These are phyloP conservation scores for Erythrolamprus reginae DNA, from an alignment of 2,113 vertebrate genomes.

Conservation along the genomic window DNA sequence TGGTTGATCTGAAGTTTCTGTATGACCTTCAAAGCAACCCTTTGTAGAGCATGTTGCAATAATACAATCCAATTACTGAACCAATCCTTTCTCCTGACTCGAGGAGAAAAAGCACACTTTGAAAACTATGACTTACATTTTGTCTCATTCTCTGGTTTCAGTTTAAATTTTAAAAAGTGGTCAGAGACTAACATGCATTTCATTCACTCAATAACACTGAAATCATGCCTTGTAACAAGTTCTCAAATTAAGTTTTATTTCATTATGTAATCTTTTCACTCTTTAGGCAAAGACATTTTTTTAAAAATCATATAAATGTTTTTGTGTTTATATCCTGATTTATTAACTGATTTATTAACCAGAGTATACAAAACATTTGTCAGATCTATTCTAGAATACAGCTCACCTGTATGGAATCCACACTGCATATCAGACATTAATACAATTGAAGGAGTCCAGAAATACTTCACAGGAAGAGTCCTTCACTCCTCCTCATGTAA, in stretches of 20 bases:
- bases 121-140: background rate
- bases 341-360: too few relatives aligned
- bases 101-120: background rate
- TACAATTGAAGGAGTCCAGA: too few relatives aligned
- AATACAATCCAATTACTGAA: background rate
- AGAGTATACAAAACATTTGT: too few relatives aligned
- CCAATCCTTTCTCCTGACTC: background rate
- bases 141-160: background rate
- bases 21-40: background rate
- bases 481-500: too few relatives aligned
- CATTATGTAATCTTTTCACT: background rate
- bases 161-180: background rate
- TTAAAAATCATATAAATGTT: background rate
- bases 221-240: background rate
- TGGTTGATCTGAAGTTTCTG: background rate
- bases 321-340: background rate
- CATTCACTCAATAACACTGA: background rate
- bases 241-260: background rate
- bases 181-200: background rate
- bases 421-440: too few relatives aligned
- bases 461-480: too few relatives aligned
- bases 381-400: too few relatives aligned
- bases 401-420: too few relatives aligned
- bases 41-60: background rate
- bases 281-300: background rate